Base-by-base conservation (phyloP, 1,140 invertebrate genomes). In the Metaphire vulgaris region DNA sequence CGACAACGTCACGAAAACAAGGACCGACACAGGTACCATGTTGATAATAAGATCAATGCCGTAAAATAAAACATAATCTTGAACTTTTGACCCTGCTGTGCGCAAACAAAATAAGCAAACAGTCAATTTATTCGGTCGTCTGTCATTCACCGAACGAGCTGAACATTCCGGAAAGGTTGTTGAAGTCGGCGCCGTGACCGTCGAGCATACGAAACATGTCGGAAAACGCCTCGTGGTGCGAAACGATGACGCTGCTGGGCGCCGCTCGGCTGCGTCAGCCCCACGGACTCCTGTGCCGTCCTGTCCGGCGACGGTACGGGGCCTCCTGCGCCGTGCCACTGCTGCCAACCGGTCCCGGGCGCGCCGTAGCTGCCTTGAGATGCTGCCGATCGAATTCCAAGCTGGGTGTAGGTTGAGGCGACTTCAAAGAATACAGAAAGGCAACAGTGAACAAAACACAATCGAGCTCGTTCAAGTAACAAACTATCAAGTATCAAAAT, bases 171-270 rank as follows among this genome's bases (percentile, higher is more conserved):
- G 89, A 89, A 77, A 98, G 89, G 85, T 97, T 95, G 86, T 72
- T 82, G 74, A 83, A 84, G 71, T 84, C 84, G 30, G 80, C 78
- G 21, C 82, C 77, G 78, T 12, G 81, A 80, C 56, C 81, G 82
- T 95, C 88, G 29, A 97, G 89, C 90, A 97, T 96, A 86, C 96
- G 93, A 79, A 98, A 89, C 93, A 97, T 95, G 81, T 97, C 95
- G 32, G 93, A 92, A 32, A 97, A 89, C 87, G 6, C 41, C 41
- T 33, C 56, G 74, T 31, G 67, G 65, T 30, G 71, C 73, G 31
- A 80, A 79, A 56, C 74, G 78, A 77, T 80, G 81, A 70, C 74
- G 75, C 81, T 80, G 66, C 78, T 78, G 74, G 41, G 21, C 41
- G 81, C 71, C 79, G 80, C 65, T 79, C 81, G 74, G 84, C 86